Conservation (phyloP, 2,888 invertebrate species). For the Dichetophora obliterata region DNA sequence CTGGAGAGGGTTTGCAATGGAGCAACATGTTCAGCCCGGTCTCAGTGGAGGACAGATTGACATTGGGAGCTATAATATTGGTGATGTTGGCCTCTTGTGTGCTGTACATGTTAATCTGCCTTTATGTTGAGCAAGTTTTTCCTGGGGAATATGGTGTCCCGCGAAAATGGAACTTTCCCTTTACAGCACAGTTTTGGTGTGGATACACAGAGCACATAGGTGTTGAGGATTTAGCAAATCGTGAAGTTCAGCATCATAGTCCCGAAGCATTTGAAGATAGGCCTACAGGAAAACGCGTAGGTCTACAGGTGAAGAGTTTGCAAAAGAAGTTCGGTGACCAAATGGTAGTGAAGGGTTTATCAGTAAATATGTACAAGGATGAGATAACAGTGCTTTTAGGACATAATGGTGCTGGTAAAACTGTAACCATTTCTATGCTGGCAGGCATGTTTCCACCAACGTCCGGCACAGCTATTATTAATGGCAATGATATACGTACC, state of each 20-base stretch:
- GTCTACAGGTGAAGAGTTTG: conserved; percentile 74
- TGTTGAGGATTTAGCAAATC: conserved; percentile 56
- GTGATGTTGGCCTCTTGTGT: conserved; percentile 71
- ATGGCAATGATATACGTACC: conserved; percentile 78
- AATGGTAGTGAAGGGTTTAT: conserved; percentile 78
- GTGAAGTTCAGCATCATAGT: conserved; percentile 43
- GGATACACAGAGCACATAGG: conserved; percentile 54
- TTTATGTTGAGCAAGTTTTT: conserved; percentile 88
- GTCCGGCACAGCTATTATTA: conserved; percentile 79
- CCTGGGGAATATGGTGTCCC: conserved; percentile 91
- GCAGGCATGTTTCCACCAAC: conserved; percentile 82
- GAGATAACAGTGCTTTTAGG: conserved; percentile 91
- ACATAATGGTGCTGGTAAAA: conserved; percentile 90
- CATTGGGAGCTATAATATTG: conserved; percentile 81
- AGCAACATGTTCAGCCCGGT: conserved; percentile 75
- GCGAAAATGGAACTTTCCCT: conserved; percentile 84
- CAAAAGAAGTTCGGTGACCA: conserved; percentile 75
- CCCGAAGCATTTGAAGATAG: conserved; percentile 60
- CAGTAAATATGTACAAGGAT: conserved; percentile 87
- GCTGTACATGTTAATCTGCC: conserved; percentile 79
- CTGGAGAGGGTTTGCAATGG: conserved; percentile 74
- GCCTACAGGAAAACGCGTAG: conserved; percentile 69
- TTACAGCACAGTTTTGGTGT: conserved; percentile 74
- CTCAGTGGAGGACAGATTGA: conserved; percentile 77
- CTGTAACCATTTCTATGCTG: conserved; percentile 93